phyloP scores from a whole-genome alignment of 2,113 vertebrate species.

The Nycticorax nycticorax region DNA sequence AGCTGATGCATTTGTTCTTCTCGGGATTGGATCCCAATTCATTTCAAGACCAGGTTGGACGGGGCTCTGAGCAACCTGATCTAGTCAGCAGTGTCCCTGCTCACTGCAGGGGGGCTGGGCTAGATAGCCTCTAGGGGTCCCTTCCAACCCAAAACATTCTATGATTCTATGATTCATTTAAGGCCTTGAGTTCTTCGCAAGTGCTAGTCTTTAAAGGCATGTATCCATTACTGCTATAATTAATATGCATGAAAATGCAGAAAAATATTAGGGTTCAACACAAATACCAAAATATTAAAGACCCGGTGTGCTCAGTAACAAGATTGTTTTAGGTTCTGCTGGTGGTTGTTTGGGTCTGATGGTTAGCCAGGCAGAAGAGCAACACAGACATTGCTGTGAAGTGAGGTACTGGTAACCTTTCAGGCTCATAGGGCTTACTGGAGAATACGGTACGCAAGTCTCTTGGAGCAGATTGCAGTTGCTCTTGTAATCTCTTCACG shows the following conservation, averaged over 20 bases:
- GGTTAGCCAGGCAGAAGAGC: fast-evolving
- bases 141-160: no score
- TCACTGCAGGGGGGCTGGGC: no score
- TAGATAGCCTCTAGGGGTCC: no score
- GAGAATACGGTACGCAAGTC: fast-evolving
- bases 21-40: fast-evolving
- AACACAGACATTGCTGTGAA: fast-evolving
- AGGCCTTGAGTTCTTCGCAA: no score
- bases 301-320: fast-evolving
- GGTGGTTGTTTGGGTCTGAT: no score
- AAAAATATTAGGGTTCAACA: fast-evolving
- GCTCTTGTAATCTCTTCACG: fast-evolving
- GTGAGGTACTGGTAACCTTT: not conserved
- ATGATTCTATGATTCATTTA: no score
- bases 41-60: no score
- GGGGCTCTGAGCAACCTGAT: no score
- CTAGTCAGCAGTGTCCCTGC: no score
- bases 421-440: no score
- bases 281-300: fast-evolving
- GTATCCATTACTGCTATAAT: fast-evolving
- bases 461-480: fast-evolving
- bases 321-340: fast-evolving
- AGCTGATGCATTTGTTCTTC: fast-evolving
- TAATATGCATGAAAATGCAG: fast-evolving
- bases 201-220: fast-evolving